phyloP scores from a whole-genome alignment of 92 coral and sea anemone genomes.

The Zoanthus gigantus region DNA sequence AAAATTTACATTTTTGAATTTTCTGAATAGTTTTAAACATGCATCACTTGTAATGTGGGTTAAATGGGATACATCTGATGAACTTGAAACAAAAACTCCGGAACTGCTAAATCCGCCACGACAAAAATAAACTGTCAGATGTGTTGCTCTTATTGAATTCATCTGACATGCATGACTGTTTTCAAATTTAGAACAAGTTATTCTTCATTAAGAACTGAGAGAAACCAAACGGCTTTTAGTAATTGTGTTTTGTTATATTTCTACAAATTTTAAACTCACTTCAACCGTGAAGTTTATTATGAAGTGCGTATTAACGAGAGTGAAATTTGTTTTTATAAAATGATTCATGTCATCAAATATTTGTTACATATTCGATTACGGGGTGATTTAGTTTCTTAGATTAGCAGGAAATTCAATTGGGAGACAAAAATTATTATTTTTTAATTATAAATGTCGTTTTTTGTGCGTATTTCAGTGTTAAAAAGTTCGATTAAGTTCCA shows the following conservation, averaged over 20 bases:
- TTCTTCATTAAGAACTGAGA: neutral
- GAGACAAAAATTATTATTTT: neutral
- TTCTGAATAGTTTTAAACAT: neutral
- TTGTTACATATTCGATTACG: neutral
- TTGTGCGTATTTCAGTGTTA: too few species aligned
- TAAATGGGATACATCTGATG: neutral
- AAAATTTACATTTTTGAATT: neutral
- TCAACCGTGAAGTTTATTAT: neutral
- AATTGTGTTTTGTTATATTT: neutral
- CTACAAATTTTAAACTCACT: neutral
- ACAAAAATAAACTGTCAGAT: neutral
- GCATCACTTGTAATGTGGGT: neutral
- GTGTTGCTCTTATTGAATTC: neutral
- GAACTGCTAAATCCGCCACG: neutral
- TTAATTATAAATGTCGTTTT: too few species aligned
- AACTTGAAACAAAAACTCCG: neutral
- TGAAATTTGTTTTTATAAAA: neutral
- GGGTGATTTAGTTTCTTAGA: neutral
- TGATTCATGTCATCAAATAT: too few species aligned
- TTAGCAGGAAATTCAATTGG: too few species aligned
- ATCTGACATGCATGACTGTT: neutral
- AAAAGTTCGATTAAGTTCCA: too few species aligned
- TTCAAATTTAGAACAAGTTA: neutral
- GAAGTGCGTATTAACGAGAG: neutral
- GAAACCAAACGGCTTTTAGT: neutral